These are phyloP conservation scores for Tetropium fuscum DNA, from an alignment of 2,888 invertebrate species.

Conservation along the genomic window DNA sequence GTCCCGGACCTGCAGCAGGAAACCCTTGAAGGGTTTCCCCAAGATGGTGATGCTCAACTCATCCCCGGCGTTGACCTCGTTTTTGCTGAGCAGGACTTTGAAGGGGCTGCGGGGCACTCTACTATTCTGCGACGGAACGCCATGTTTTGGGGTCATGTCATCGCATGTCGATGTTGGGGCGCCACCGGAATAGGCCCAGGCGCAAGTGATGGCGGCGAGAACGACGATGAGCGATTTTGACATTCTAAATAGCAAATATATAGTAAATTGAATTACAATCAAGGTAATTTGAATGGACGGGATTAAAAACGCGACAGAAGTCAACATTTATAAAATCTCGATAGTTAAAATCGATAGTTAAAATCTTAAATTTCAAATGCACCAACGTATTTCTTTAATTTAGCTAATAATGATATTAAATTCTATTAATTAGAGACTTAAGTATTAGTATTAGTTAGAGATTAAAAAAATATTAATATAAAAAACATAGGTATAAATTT, in stretches of 20 bases:
- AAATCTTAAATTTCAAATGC: too few relatives aligned
- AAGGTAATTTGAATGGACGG: too few relatives aligned
- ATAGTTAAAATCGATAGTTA: too few relatives aligned
- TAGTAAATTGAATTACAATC: too few relatives aligned
- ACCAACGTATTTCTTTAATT: too few relatives aligned
- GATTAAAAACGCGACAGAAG: too few relatives aligned
- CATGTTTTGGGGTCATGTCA: conserved; percentile 78
- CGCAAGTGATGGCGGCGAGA: conserved; percentile 43
- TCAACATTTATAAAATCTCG: too few relatives aligned
- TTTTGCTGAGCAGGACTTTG: conserved; percentile 58
- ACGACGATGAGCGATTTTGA: conserved; percentile 37
- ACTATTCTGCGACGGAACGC: conserved; percentile 69
- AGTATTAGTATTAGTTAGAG: too few relatives aligned
- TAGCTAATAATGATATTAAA: too few relatives aligned
- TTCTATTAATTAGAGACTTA: too few relatives aligned
- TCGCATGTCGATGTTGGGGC: conserved; percentile 74
- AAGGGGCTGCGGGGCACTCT: conserved; percentile 76
- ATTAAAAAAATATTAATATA: too few relatives aligned
- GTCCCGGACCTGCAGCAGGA: conserved; percentile 75
- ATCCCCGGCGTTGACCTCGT: conserved; percentile 62
- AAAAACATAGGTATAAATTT: too few relatives aligned
- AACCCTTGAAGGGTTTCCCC: conserved; percentile 73
- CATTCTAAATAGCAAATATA: conserved; percentile 35
- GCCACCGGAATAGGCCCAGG: conserved; percentile 71
- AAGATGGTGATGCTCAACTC: conserved; percentile 69